Evolutionary conservation across 2,888 invertebrate species (phyloP), one percentile per base, ranked within the genome.

Genomic region (Erpobdella octoculata): DNA sequence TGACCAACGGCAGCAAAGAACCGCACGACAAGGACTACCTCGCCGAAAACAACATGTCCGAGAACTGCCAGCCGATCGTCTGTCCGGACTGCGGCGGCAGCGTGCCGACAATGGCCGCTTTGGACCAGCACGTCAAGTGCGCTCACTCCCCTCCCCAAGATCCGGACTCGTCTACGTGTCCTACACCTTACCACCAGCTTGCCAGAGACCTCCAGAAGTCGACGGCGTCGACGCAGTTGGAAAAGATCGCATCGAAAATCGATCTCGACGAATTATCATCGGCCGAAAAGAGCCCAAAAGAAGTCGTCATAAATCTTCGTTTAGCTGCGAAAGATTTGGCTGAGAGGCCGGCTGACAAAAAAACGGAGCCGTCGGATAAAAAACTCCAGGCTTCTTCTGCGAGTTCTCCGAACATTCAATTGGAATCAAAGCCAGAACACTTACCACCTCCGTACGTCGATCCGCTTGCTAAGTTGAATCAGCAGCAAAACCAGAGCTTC

Each of bases 131-230:
- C 37, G 69, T 73, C 8, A 68, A 69, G 46, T 38, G 21, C 2
- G 53, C 31, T 35, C 75, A 75, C 48, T 28, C 21, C 21, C 12
- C 64, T 31, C 33, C 38, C 31, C 66, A 68, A 35, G 64, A 37
- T 15, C 46, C 36, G 15, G 38, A 38, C n/a, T 25, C 41, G 0
- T 53, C 71, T 12, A 37, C 31, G n/a, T 82, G 79, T 74, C 81
- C 81, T 25, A 82, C 82, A 9, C 80, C 79, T 37, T 82, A 82
- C 91, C 28, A 94, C 92, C 92, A 91, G 91, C 78, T 88, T 90
- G 78, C 93, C 91, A 83, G 85, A 92, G 79, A 94, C 91, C 83
- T 91, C 58, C 78, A 79, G 41, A 79, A 78, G 73, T 74, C 72
- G 59, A 69, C 70, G 2, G 61, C 46, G 15, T 48, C 36, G 6